Base-by-base conservation (phyloP, 2,113 vertebrate genomes). In the Electrona antarctica region DNA sequence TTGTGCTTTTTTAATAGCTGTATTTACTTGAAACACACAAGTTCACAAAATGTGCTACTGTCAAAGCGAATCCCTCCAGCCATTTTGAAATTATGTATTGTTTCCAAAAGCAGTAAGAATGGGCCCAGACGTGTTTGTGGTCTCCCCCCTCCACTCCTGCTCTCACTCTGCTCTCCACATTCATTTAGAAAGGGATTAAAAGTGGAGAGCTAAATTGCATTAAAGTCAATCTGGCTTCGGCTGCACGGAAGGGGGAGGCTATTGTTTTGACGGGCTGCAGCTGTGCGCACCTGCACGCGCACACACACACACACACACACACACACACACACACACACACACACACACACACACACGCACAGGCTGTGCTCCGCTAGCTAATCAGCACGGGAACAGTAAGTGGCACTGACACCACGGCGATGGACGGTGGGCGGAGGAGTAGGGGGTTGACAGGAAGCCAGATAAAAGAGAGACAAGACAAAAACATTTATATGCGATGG, bases 231-330 rank as follows among this genome's bases (percentile, higher is more conserved):
- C 82, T 87, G 82, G 74, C 33, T 21, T 55, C 57, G 77, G 84
- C 74, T 81, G 83, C 68, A 41, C 33, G 5, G 33, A 41, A 41
- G 33, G 29, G 85, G 84, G 90, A 87, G 78, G 80, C 71, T 73
- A 64, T 84, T 84, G 83, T 87, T 91, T 78, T 90, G 91, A 93
- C 80, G 70, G 76, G 77, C 68, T 79, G 87, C 89, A 91, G 89
- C 90, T 88, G 91, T 81, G 88, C 81, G 88, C 78, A 83, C 85
- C 87, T 88, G 80, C 79, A 87, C 81, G 85, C 74, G 72, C 65
- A 41, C 21, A 21, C 21, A 21, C 21, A 21, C 21, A 21, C 21
- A 21, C 21, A 21, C 21, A 21, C 21, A 21, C 21, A 21, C 21
- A 21, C 21, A 21, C 21, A 21, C 21, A 21, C 21, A 21, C 21